These are phyloP conservation scores for Calameuta idolon DNA, from an alignment of 2,888 invertebrate genomes.

Conservation along the genomic window DNA sequence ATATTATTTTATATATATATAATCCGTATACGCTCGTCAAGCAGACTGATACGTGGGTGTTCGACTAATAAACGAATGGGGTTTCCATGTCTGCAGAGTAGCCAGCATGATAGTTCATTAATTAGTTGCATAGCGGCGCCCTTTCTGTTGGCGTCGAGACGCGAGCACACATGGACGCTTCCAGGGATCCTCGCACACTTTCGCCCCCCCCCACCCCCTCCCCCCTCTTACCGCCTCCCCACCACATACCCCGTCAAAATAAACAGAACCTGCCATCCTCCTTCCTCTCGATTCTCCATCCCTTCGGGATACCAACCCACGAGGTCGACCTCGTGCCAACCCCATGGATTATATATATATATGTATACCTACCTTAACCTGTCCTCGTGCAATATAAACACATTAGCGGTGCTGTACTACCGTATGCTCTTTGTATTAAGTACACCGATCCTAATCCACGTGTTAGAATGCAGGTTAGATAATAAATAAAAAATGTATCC, in stretches of 20 bases:
- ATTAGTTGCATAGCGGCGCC: slow-evolving; percentile 34
- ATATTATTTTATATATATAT: neutral
- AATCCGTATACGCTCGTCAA: neutral
- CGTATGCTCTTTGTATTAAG: slow-evolving; percentile 2
- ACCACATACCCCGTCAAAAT: slow-evolving; percentile 29
- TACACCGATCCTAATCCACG: neutral
- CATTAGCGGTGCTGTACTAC: slow-evolving; percentile 15
- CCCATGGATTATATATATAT: neutral
- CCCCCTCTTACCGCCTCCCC: too few species aligned
- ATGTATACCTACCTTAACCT: slow-evolving; percentile 11
- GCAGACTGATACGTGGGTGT: slow-evolving; percentile 6
- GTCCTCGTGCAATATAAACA: slow-evolving; percentile 17
- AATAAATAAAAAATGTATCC: neutral
- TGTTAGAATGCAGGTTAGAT: neutral
- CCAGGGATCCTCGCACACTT: slow-evolving; percentile 22
- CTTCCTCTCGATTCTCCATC: slow-evolving; percentile 15
- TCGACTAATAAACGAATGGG: slow-evolving; percentile 47
- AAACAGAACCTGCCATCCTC: slow-evolving; percentile 24
- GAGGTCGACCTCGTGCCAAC: neutral
- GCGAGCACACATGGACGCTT: slow-evolving; percentile 21
- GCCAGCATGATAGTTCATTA: slow-evolving; percentile 29
- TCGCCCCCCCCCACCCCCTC: slow-evolving; percentile 14
- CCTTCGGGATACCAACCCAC: neutral
- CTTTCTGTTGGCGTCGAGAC: slow-evolving; percentile 26
- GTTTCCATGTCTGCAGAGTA: slow-evolving; percentile 43